Percentiles rank a stretch among this genome's conserved stretches.
Conservation (phyloP, 2,797 vertebrate genomes). For the Cuniculus paca region DNA sequence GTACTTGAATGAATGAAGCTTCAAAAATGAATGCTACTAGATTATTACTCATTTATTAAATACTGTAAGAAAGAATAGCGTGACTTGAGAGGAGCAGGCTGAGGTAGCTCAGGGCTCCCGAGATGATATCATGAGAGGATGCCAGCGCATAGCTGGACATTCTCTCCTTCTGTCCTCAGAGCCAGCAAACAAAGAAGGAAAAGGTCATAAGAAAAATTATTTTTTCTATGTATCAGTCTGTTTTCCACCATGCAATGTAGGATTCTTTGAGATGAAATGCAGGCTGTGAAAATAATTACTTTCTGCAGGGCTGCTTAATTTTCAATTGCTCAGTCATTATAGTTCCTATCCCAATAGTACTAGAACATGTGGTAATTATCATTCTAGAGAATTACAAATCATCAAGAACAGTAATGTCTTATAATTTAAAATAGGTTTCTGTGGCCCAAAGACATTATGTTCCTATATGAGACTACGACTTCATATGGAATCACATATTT, state of each 20-base stretch:
- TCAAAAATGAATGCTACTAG: neutral
- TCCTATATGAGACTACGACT: neutral
- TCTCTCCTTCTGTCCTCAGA: neutral
- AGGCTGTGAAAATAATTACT: neutral
- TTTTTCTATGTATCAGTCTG: neutral
- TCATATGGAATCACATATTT: neutral
- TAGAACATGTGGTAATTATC: neutral
- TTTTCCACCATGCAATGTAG: neutral
- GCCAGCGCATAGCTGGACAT: neutral
- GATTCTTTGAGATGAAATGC: neutral
- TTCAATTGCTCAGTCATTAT: neutral
- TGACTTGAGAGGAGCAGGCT: neutral
- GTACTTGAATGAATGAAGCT: neutral
- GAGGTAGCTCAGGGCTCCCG: neutral
- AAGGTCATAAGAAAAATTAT: neutral
- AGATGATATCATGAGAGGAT: neutral
- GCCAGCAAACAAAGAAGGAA: neutral
- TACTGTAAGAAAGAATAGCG: neutral
- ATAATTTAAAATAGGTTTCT: neutral
- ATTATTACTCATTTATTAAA: neutral
- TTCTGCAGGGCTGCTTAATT: neutral
- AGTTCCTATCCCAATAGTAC: neutral
- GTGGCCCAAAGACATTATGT: neutral
- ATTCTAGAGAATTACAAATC: neutral
- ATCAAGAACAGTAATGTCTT: neutral